Evolutionary conservation across 2,888 invertebrate species (phyloP).

Genomic region (Lydus trimaculatus): DNA sequence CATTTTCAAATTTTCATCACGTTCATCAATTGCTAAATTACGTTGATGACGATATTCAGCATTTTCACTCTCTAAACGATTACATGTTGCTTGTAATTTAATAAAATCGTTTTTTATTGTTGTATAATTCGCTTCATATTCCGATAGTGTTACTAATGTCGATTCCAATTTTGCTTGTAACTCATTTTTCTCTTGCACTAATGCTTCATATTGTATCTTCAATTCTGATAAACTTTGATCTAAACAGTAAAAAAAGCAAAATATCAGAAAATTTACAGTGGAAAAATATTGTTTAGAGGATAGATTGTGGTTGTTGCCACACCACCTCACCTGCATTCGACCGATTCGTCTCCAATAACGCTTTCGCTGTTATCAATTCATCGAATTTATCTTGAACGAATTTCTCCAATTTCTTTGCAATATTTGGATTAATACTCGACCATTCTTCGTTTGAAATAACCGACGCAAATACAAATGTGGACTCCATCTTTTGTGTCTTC

Average conservation of each 20-base stretch:
- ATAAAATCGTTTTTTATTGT: constrained; percentile 69
- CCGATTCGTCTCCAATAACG: constrained; percentile 73
- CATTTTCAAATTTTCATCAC: constrained; percentile 75
- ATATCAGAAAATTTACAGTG: neutral
- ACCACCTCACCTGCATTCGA: constrained; percentile 66
- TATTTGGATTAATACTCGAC: constrained; percentile 63
- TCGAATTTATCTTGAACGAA: constrained; percentile 71
- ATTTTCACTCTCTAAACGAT: constrained; percentile 71
- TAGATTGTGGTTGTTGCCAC: neutral
- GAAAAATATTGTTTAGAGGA: neutral
- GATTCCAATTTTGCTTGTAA: constrained; percentile 68
- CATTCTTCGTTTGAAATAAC: constrained; percentile 66
- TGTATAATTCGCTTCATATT: constrained; percentile 71
- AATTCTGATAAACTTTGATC: constrained; percentile 66
- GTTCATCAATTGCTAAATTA: constrained; percentile 76
- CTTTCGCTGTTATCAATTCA: constrained; percentile 76
- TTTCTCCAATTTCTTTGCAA: constrained; percentile 69
- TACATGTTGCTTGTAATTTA: constrained; percentile 70
- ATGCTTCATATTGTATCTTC: constrained; percentile 65
- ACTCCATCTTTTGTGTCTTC: constrained; percentile 47
- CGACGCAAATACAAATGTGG: constrained; percentile 50
- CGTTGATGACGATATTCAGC: constrained; percentile 73
- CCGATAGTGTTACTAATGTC: constrained; percentile 68
- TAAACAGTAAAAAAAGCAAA: constrained; percentile 50
- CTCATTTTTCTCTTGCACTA: constrained; percentile 70